A percentile compares a stretch with the other conserved stretches of the same genome.
Evolutionary conservation across 1,140 invertebrate genomes (phyloP).

Genomic region (Caenorhabditis remanei): DNA sequence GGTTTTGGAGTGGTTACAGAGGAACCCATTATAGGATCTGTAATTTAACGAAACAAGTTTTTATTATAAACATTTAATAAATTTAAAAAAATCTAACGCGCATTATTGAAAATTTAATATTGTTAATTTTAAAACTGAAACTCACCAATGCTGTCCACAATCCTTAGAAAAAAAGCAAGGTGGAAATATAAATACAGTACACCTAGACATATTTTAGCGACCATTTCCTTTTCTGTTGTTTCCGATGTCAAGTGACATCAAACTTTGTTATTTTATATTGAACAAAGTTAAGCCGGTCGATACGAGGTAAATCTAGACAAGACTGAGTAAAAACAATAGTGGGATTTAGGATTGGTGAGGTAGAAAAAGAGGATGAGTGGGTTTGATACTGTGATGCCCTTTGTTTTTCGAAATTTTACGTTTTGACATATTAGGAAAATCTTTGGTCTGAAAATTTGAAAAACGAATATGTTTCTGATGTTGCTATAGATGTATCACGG

Average conservation of each 20-base stretch:
- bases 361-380: not conserved
- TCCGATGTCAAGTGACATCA: constrained; percentile 37
- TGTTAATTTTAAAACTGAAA: not conserved
- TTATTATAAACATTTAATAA: too few relatives aligned
- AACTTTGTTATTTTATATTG: constrained; percentile 25
- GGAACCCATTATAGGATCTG: too few relatives aligned
- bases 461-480: too few relatives aligned
- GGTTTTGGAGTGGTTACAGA: not conserved
- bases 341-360: not conserved
- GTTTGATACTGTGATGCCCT: too few relatives aligned
- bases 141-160: not conserved
- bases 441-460: too few relatives aligned
- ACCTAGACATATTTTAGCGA: not conserved
- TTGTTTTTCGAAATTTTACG: too few relatives aligned
- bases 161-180: not conserved
- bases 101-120: too few relatives aligned
- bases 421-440: too few relatives aligned
- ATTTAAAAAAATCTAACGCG: too few relatives aligned
- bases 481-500: too few relatives aligned
- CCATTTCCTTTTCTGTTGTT: not conserved
- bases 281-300: not conserved
- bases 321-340: constrained; percentile 6
- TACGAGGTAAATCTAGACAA: not conserved
- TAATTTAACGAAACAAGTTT: too few relatives aligned
- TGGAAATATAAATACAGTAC: not conserved